Evolutionary conservation across 2,888 invertebrate species (phyloP), one percentile per base, ranked within the genome.

Genomic region (Harpalus rufipes): DNA sequence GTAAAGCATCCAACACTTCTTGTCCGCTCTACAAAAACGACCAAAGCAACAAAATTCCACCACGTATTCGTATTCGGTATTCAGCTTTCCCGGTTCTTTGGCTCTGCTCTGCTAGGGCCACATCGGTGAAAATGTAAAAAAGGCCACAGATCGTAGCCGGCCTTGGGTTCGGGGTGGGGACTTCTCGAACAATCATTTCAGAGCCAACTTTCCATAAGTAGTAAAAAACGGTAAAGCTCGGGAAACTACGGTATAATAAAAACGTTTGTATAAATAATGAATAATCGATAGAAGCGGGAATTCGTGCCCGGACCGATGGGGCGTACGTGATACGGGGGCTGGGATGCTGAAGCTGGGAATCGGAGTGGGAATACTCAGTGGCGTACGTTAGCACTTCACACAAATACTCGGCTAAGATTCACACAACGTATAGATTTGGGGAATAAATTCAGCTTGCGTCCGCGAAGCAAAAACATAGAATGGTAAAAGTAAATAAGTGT

Each of bases 241-340:
- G 88, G 85, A 80, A 85, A 85, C 85, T 89, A 87, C 88, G 88
- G 90, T 90, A 91, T 91, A 91, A 90, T 90, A 90, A 90, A 90
- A 89, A 89, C 90, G 90, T 91, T 90, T 90, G 91, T 91, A 90
- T 90, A 90, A 90, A 90, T 90, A 90, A 91, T 91, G 91, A 90
- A 90, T 90, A 90, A 91, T 91, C 90, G 90, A 91, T 91, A 90
- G 89, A n/a, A 89, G 89, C 89, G 88, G 88, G 89, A 88, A 88
- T 89, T 86, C 74, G 72, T 74, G 72, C 72, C 39, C 72, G 82
- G 72, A 41, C 65, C 82, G 82, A 68, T 72, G 65, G 21, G 39
- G 25, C 44, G 82, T 74, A 74, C 44, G 72, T 74, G 72, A 68
- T 65, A 68, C 58, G 21, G 72, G 56, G 68, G 56, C 58, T 44